Evolutionary conservation across 2,797 vertebrate genomes (phyloP).

Genomic region (Champsocephalus gunnari): DNA sequence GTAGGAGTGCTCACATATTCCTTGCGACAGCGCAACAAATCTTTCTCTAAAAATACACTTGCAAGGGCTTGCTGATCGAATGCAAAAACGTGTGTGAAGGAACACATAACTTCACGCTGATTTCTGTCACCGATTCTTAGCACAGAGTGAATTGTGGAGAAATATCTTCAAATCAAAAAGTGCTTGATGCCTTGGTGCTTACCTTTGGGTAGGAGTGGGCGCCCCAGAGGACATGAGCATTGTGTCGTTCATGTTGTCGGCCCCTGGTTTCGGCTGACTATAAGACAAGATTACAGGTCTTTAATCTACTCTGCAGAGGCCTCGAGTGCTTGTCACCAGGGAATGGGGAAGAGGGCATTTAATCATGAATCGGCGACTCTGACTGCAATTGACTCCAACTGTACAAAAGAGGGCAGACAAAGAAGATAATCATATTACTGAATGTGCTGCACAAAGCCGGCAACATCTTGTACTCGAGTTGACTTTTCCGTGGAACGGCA

Average conservation of each 20-base stretch:
- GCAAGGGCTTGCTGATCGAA: constrained; percentile 46
- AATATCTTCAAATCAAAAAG: constrained; percentile 16
- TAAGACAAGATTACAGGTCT: constrained; percentile 84
- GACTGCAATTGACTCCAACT: constrained; percentile 57
- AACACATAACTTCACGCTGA: constrained; percentile 44
- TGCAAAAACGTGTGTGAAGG: constrained; percentile 40
- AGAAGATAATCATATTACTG: constrained; percentile 25
- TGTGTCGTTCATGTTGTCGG: constrained; percentile 92
- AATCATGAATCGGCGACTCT: constrained; percentile 73
- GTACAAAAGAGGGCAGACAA: constrained; percentile 22
- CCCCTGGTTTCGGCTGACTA: constrained; percentile 85
- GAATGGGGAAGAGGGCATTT: constrained; percentile 54
- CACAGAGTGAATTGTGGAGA: not conserved
- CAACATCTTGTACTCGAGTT: constrained; percentile 37
- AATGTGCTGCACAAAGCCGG: constrained; percentile 14
- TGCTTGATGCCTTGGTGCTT: constrained; percentile 52
- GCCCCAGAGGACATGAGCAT: constrained; percentile 91
- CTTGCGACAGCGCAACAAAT: constrained; percentile 63
- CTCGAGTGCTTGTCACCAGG: constrained; percentile 53
- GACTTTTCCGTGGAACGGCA: constrained; percentile 39
- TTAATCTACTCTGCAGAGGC: constrained; percentile 68
- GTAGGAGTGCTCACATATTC: constrained; percentile 48
- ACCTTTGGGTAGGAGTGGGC: constrained; percentile 95
- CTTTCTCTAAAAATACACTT: constrained; percentile 67
- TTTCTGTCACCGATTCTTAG: constrained; percentile 33